Percentiles rank a stretch among this genome's conserved stretches.
phyloP scores from a whole-genome alignment of 2,113 vertebrate species.

The Pterocles orientalis region DNA sequence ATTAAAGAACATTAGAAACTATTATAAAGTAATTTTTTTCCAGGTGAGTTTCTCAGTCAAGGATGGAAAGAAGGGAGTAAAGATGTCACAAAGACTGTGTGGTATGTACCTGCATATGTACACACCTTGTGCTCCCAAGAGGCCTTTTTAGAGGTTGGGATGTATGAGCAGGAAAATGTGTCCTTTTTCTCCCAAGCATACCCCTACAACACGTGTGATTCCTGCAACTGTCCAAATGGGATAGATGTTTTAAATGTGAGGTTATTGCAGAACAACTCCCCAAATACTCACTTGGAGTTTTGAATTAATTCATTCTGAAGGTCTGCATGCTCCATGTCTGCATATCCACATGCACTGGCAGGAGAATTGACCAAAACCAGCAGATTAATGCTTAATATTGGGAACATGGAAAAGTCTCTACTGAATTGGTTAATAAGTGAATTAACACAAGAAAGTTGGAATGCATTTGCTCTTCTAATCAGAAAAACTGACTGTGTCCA shows the following conservation, averaged over 20 bases:
- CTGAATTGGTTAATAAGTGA: slow-evolving; percentile 2
- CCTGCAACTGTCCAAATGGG: not conserved
- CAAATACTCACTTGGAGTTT: not conserved
- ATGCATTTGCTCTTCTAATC: not conserved
- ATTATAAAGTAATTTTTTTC: not conserved
- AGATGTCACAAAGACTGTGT: not conserved
- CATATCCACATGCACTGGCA: not conserved
- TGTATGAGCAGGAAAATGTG: not conserved
- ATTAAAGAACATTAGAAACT: not conserved
- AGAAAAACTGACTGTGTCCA: slow-evolving; percentile 12
- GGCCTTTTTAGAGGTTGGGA: not conserved
- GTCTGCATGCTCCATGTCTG: not conserved
- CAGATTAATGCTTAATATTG: not conserved
- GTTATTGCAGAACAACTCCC: not conserved
- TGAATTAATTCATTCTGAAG: not conserved
- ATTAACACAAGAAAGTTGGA: not conserved
- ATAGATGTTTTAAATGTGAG: not conserved
- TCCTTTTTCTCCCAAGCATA: not conserved
- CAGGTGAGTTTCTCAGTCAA: not conserved
- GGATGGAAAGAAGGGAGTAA: not conserved
- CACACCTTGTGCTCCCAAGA: not conserved
- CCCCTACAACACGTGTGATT: not conserved
- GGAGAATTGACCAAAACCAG: not conserved
- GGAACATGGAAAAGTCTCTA: not conserved
- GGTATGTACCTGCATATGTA: accelerated